Percentiles rank a stretch among this genome's conserved stretches.
These are phyloP conservation scores for Rhagonycha fulva DNA, from an alignment of 2,888 invertebrate genomes.

Conservation along the genomic window DNA sequence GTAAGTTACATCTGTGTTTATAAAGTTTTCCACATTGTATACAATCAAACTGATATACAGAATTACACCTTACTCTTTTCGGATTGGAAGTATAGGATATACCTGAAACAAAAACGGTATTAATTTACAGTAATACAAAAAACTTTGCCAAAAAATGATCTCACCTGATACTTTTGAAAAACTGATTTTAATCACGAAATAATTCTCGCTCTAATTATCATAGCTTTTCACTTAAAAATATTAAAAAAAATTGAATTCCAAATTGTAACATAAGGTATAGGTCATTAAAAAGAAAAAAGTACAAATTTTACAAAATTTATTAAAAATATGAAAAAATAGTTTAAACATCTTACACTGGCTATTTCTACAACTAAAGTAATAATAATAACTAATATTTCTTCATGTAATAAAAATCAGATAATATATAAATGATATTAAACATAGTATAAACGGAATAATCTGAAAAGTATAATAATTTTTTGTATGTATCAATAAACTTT, in stretches of 20 bases:
- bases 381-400: background rate
- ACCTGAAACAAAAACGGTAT: background rate
- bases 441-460: background rate
- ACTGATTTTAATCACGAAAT: background rate
- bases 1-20: background rate
- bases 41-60: background rate
- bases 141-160: background rate
- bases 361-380: background rate
- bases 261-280: background rate
- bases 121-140: background rate
- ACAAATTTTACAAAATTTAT: background rate
- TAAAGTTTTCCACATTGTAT: background rate
- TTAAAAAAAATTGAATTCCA: background rate
- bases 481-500: background rate
- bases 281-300: background rate
- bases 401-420: background rate
- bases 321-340: background rate
- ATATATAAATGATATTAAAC: background rate
- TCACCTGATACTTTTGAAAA: background rate
- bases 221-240: background rate
- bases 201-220: background rate
- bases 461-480: background rate
- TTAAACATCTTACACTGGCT: background rate
- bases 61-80: background rate
- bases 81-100: background rate